Percentiles rank a stretch among this genome's conserved stretches.
phyloP scores from a whole-genome alignment of 2,113 vertebrate genomes.

The Malurus elegans region DNA sequence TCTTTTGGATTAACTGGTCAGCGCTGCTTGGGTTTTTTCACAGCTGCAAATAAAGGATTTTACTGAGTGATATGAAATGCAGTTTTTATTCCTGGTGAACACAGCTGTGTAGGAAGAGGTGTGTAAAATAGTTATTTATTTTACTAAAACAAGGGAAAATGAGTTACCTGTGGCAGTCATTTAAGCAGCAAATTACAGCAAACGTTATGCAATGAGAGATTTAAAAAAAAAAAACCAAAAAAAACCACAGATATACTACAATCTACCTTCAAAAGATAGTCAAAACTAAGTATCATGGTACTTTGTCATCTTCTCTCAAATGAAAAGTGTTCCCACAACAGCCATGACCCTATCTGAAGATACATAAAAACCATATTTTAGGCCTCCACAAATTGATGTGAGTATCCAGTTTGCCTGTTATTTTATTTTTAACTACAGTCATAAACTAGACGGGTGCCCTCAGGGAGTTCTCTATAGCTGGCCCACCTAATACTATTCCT shows the following conservation, averaged over 20 bases:
- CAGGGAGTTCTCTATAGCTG: not conserved
- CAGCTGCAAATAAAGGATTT: not conserved
- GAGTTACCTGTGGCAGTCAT: not conserved
- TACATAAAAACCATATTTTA: not conserved
- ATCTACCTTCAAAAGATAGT: not conserved
- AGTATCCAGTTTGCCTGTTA: not conserved
- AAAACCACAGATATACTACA: not conserved
- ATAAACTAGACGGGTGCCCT: slow-evolving; percentile 8
- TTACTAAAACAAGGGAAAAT: not conserved
- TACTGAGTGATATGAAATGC: not conserved
- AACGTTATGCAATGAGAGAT: not conserved
- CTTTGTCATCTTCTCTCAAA: not conserved
- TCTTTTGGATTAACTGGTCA: not conserved
- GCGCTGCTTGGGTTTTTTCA: not conserved
- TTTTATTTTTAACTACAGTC: slow-evolving; percentile 21
- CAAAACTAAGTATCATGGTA: not conserved
- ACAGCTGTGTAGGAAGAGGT: not conserved
- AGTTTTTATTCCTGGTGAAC: not conserved
- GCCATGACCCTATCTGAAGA: not conserved
- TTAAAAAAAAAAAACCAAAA: not conserved
- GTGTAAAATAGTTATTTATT: not conserved
- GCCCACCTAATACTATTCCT: not conserved
- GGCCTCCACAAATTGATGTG: not conserved
- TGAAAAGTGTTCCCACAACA: not conserved
- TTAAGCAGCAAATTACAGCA: not conserved